phyloP scores from a whole-genome alignment of 92 coral and sea anemone genomes.

The Epizoanthus stellaris region DNA sequence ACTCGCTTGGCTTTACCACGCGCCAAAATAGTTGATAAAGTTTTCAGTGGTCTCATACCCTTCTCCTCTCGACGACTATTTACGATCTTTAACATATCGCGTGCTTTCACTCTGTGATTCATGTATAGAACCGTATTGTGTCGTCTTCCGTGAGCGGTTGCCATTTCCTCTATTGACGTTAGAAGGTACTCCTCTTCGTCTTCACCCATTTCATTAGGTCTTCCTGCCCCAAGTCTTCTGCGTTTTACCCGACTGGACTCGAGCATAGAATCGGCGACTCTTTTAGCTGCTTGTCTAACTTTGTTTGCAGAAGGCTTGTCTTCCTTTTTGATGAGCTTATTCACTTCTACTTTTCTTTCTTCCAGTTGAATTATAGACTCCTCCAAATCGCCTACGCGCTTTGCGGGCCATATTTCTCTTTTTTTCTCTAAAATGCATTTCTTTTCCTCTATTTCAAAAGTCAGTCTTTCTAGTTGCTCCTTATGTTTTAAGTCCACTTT shows the following conservation, averaged over 20 bases:
- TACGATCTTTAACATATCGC: constrained; percentile 65
- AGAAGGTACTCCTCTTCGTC: constrained; percentile 65
- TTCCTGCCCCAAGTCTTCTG: constrained; percentile 64
- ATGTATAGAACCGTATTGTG: constrained; percentile 69
- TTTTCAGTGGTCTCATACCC: constrained; percentile 45
- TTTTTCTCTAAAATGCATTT: constrained; percentile 35
- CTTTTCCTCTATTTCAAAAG: constrained; percentile 30
- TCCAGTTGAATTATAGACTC: constrained; percentile 39
- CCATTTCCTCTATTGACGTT: constrained; percentile 56
- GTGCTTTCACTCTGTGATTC: constrained; percentile 61
- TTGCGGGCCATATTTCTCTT: constrained; percentile 36
- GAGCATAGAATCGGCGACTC: constrained; percentile 50
- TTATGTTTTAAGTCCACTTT: constrained; percentile 17
- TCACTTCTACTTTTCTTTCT: constrained; percentile 43
- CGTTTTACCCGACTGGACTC: constrained; percentile 56
- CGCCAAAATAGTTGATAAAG: constrained; percentile 56
- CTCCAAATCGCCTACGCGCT: constrained; percentile 51
- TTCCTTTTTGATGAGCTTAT: constrained; percentile 45
- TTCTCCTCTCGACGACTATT: constrained; percentile 55
- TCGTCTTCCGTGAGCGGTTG: constrained; percentile 70
- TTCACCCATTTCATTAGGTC: constrained; percentile 57
- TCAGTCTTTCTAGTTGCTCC: constrained; percentile 39
- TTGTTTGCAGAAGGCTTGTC: constrained; percentile 46
- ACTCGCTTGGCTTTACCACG: constrained; percentile 64
- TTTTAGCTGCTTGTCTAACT: constrained; percentile 62